Base-by-base conservation (phyloP, 1,140 invertebrate species). In the Manduca sexta region DNA sequence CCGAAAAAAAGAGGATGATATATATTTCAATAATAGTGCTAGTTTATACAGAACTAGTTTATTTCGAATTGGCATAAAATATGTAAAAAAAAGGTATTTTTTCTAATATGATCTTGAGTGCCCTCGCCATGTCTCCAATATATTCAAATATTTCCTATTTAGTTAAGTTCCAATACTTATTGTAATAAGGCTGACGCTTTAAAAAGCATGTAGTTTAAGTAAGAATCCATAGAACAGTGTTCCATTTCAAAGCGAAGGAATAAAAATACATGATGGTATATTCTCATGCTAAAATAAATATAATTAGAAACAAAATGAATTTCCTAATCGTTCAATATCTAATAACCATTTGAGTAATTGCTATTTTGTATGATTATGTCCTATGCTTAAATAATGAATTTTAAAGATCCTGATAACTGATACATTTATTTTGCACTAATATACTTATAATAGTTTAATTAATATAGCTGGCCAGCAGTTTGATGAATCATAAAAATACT, bases 171-270 rank as follows among this genome's bases (percentile, higher is more conserved):
- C 41, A 53, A 49, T 51, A 45, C 56, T 55, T 57, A 38, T 63
- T 62, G 67, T 59, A 44, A 69, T 73, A 73, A 73, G 66, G 69
- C 69, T 73, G 69, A 73, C 26, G 52, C 50, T 59, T 59, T 46
- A 60, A 45, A 62, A 62, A 60, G 50, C 53, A 52, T 43, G 34
- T 68, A 68, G 53, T 41, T 37, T 67, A 61, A 65, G 57, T 52
- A 45, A 49, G 47, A 43, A 26, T 7, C 6, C 14, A 34, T 30
- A 42, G 4, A 13, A 42, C 12, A n/a, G 14, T 12, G 8, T n/a
- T 3, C 21, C 21, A 26, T 26, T 5, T 26, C 4, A 26, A 1
- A 26, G 21, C 21, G 21, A 26, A 3, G 21, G 8, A 26, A 26
- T 26, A 26, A 26, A 26, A 26, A 26, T 26, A 26, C 21, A 26